Base-by-base conservation (phyloP, 2,888 invertebrate species). In the Lampropteryx suffumata region DNA sequence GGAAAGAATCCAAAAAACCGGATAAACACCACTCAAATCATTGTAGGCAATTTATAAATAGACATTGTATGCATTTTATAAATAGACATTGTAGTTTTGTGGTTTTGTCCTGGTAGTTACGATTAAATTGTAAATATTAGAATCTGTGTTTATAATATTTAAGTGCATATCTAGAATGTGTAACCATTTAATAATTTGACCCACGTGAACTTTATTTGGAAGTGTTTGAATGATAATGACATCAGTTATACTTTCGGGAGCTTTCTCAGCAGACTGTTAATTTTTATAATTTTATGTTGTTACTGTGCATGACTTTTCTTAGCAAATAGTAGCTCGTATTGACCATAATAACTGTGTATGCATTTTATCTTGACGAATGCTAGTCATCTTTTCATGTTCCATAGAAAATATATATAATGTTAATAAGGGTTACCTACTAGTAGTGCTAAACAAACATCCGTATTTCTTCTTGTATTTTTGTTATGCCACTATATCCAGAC, bases 271-370 rank as follows among this genome's bases (percentile, higher is more conserved):
- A 35, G 53, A 69, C 67, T 64, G 65, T 64, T 78, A 69, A 71
- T 67, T 63, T 71, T 61, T 69, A 50, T 71, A 73, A 60, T 67
- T 81, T 80, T 81, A 80, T 79, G 71, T 81, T 73, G 76, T 81
- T 79, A 67, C 37, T 37, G 6, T 68, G 64, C 63, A 64, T 66
- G 70, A 66, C 62, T 64, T 65, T 61, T 52, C 55, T 58, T 68
- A 69, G 69, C 62, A 59, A 64, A 50, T 67, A 71, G 67, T 73
- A 72, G 67, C 64, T 55, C 59, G 55, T 56, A 57, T 49, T 53
- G 44, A 61, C 45, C 21, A 44, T 43, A 43, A n/a, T n/a, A 56
- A 32, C 24, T 13, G 36, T 33, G 29, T 39, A 0, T 29, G 40
- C 55, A 57, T 57, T 64, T 50, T 36, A 36, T 36, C 8, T 36